Base-by-base conservation (phyloP, 2,113 vertebrate species). In the Nannospalax galili region DNA sequence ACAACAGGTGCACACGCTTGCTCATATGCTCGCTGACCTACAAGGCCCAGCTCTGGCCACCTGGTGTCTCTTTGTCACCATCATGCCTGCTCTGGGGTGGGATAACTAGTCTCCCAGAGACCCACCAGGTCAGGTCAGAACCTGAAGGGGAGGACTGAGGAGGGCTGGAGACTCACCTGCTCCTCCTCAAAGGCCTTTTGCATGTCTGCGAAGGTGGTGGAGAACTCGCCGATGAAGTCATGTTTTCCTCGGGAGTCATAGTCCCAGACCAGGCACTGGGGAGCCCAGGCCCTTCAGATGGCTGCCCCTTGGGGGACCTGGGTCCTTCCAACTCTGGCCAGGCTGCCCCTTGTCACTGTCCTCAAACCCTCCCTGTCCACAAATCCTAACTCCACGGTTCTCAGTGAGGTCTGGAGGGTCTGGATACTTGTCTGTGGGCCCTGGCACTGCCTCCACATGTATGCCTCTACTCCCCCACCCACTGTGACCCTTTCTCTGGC, bases 151-250 rank as follows among this genome's bases (percentile, higher is more conserved):
- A 22, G 72, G 58, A 24, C 73, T 3, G 37, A 64, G 72, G 8
- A 4, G 14, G 37, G 20, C 28, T 30, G 4, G 65, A 20, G 20
- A 45, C 98, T 98, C 96, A 99, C 99, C 99, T 99, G 99, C 98
- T 99, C 99, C 97, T 98, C 99, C 60, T 98, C 97, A 64, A 98
- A 99, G 2, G 98, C 99, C 94, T 98, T 99, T 98, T 99, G 99
- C 99, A 99, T 99, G 97, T 99, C 99, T 97, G 98, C 98, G 24
- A 99, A 99, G 77, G 99, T 99, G 95, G 99, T 98, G 92, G 99
- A 99, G 98, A 99, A 99, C 97, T 99, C 99, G 0, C 99, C 99
- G 2, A 99, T 99, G 98, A 99, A 99, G 98, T 99, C 99, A 0
- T 99, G 99, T 78, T 99, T 99, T 75, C 99, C 99, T 3, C 99